These are phyloP conservation scores for Andrena haemorrhoa DNA, from an alignment of 2,888 invertebrate species.

Conservation along the genomic window DNA sequence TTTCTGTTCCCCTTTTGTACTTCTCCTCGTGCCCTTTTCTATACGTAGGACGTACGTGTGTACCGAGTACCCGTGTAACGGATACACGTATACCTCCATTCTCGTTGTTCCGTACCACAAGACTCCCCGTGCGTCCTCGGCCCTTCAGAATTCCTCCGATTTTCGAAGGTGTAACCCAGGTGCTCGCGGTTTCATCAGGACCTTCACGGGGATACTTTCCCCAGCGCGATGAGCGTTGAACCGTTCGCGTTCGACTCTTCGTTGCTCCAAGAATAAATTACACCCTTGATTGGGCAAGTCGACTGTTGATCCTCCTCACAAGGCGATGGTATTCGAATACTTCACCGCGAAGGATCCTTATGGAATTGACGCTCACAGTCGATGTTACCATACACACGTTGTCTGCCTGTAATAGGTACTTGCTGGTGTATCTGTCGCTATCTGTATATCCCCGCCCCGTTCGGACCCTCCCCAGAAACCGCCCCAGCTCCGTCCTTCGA, in stretches of 20 bases:
- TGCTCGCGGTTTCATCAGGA: constrained; percentile 50
- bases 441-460: constrained; percentile 50
- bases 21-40: constrained; percentile 30
- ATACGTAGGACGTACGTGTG: constrained; percentile 63
- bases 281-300: neutral
- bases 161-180: constrained; percentile 32
- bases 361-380: constrained; percentile 57
- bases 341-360: constrained; percentile 30
- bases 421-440: constrained; percentile 75
- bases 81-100: constrained; percentile 48
- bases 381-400: constrained; percentile 66
- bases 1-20: constrained; percentile 27
- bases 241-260: neutral
- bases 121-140: neutral
- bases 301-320: neutral
- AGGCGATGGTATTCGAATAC: neutral
- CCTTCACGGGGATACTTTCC: neutral
- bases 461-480: neutral
- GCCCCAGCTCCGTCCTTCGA: constrained; percentile 8
- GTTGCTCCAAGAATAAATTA: no score
- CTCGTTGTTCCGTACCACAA: constrained; percentile 53
- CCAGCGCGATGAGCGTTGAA: neutral
- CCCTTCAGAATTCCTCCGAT: constrained; percentile 25
- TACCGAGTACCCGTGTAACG: constrained; percentile 39
- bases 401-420: constrained; percentile 74